Base-by-base conservation (phyloP, 2,797 vertebrate genomes). In the Manis crassicaudata region DNA sequence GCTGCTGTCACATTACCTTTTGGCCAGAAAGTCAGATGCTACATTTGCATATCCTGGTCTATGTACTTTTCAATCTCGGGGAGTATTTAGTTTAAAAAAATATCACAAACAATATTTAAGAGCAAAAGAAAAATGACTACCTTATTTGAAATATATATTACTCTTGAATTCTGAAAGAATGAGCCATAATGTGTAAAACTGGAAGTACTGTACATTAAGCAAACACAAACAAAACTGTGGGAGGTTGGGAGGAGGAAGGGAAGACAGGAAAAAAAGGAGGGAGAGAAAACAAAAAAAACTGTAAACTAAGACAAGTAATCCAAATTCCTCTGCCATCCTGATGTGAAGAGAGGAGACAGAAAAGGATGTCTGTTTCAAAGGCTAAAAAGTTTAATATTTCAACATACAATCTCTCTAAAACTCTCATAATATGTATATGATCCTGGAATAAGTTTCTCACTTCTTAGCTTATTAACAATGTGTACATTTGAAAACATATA, bases 71-170 rank as follows among this genome's bases (percentile, higher is more conserved):
- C 81, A 95, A 88, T 10, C 32, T 94, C 92, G 82, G 54, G 97
- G 62, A 97, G 46, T 40, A 40, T 40, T 40, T 7, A 43, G 37
- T 82, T 27, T 90, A 65, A 80, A 35, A 52, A 54, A 32, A 54
- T n/a, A 21, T 52, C 35, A 67, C 32, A 67, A 11, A 3, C 70
- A 63, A 12, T 68, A 12, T 88, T 93, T 84, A 27, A 92, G 96
- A 95, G 86, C 83, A 96, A 52, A 60, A 97, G 92, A 89, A 97
- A 46, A 97, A 96, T 87, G 60, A 97, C 23, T 94, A 62, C 94
- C 92, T 94, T 17, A 96, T 97, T 50, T 63, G 86, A 96, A 89
- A 88, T 0, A 11, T 1, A 63, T 96, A 68, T 29, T 76, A 58
- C 91, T 89, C 29, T 83, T 67, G 56, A 96, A 89, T 70, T 79